A percentile compares a stretch with the other conserved stretches of the same genome.
Evolutionary conservation across 2,113 vertebrate genomes (phyloP).

Genomic region (Archocentrus centrarchus): DNA sequence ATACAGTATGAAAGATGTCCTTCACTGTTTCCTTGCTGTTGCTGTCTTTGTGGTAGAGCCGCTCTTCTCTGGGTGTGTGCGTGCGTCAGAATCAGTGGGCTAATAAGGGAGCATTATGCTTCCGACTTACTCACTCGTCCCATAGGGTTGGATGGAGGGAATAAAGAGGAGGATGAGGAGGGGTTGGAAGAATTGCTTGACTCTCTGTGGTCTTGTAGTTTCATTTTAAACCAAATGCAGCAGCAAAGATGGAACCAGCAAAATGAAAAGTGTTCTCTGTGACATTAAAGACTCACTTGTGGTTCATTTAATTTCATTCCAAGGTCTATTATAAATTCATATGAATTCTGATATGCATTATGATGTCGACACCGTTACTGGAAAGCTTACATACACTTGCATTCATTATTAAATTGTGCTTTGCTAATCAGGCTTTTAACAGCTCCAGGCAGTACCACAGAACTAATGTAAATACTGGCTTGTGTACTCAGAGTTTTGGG

Average conservation of each 20-base stretch:
- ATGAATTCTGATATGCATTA: neutral
- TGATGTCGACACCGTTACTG: neutral
- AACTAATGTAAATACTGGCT: neutral
- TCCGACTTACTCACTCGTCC: conserved; percentile 69
- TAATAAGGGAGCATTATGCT: conserved; percentile 69
- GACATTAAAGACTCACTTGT: neutral
- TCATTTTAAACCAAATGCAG: conserved; percentile 25
- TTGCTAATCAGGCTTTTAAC: neutral
- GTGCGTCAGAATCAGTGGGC: conserved; percentile 65
- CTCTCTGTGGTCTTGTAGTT: conserved; percentile 18
- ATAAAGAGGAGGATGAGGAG: conserved; percentile 25
- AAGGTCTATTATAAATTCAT: neutral
- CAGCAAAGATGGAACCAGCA: neutral
- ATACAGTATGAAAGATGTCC: conserved; percentile 32
- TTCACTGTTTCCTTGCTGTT: conserved; percentile 46
- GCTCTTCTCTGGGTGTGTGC: conserved; percentile 35
- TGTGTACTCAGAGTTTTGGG: neutral
- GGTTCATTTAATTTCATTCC: neutral
- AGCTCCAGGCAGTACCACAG: neutral
- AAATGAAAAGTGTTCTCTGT: neutral
- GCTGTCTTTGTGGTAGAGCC: conserved; percentile 50
- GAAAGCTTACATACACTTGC: neutral
- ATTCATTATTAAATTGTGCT: neutral
- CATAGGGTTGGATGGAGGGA: conserved; percentile 59
- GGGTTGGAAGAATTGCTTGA: conserved; percentile 25